phyloP scores from a whole-genome alignment of 53 echinoderm and acorn worm genomes.

The Antedon mediterranea region DNA sequence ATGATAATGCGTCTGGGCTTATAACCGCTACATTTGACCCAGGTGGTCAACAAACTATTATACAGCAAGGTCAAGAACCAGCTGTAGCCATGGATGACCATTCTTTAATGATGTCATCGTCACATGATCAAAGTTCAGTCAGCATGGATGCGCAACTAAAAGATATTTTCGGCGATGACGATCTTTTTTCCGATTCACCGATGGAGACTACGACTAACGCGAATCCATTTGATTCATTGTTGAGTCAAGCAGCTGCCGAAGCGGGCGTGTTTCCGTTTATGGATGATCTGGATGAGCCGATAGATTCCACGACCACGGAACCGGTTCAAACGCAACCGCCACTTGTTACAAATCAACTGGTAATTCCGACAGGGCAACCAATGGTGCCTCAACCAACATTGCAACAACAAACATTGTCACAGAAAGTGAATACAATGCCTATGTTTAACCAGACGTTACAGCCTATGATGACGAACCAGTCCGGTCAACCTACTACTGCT shows the following conservation, averaged over 20 bases:
- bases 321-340: neutral
- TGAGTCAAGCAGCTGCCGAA: neutral
- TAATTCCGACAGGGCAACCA: neutral
- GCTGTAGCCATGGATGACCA: neutral
- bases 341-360: neutral
- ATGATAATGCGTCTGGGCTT: neutral
- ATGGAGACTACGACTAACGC: neutral
- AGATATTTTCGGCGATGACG: neutral
- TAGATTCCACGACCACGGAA: neutral
- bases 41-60: neutral
- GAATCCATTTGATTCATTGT: neutral
- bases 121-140: neutral
- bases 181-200: neutral
- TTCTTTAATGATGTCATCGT: neutral
- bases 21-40: neutral
- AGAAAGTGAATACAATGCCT: neutral
- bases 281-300: neutral
- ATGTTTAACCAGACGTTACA: neutral
- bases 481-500: constrained; percentile 3
- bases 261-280: neutral
- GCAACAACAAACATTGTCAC: neutral
- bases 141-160: neutral
- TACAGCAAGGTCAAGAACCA: neutral
- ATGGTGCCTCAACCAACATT: neutral
- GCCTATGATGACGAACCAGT: neutral